Evolutionary conservation across 2,797 vertebrate genomes (phyloP).

Genomic region (Dicrostonyx torquatus): DNA sequence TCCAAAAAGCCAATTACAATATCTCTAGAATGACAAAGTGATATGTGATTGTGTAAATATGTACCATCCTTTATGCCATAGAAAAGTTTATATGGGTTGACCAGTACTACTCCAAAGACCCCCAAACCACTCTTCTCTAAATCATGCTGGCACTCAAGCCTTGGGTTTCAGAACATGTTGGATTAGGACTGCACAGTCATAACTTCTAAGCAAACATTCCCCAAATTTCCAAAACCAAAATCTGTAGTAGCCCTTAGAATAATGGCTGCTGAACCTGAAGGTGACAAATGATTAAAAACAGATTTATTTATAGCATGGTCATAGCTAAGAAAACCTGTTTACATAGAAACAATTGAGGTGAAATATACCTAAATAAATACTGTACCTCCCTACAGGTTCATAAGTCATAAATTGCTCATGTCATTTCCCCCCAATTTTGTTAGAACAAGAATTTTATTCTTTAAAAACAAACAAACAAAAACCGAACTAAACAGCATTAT

Average conservation of each 20-base stretch:
- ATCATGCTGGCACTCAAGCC: neutral
- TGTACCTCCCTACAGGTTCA: neutral
- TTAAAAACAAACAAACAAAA: too few relatives aligned
- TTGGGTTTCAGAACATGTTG: neutral
- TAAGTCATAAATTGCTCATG: neutral
- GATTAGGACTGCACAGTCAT: neutral
- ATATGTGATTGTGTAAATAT: neutral
- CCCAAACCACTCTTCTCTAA: neutral
- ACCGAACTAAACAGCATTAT: too few relatives aligned
- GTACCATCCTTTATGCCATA: fast-evolving
- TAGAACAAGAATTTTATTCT: neutral
- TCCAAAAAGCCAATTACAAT: neutral
- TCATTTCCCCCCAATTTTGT: neutral
- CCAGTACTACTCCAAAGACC: neutral
- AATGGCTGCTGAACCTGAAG: neutral
- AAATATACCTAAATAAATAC: neutral
- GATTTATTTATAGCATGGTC: neutral
- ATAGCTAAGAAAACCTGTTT: neutral
- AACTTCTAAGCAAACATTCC: neutral
- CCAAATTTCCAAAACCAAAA: neutral
- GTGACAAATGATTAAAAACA: neutral
- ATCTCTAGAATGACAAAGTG: neutral
- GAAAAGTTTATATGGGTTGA: neutral
- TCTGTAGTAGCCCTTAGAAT: neutral
- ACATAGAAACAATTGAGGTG: neutral